These are phyloP conservation scores for Frankliniella fusca DNA, from an alignment of 2,888 invertebrate genomes.

Conservation along the genomic window DNA sequence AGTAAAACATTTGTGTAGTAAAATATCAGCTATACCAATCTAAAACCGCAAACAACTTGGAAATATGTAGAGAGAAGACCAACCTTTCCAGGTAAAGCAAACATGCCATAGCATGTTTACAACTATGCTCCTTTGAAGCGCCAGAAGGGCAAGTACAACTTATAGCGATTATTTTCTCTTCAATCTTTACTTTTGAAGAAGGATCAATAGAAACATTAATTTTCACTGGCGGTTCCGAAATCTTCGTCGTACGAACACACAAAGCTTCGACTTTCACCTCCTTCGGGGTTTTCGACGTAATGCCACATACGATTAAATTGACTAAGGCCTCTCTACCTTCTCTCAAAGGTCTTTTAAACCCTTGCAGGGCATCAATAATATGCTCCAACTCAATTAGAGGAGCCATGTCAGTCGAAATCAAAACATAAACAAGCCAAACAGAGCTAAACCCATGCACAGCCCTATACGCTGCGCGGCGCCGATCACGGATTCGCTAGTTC, in stretches of 20 bases:
- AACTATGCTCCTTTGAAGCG: not conserved
- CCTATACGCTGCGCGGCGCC: too few relatives aligned
- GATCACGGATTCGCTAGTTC: too few relatives aligned
- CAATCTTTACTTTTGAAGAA: not conserved
- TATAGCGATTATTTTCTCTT: not conserved
- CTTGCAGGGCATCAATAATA: too few relatives aligned
- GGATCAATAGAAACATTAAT: not conserved
- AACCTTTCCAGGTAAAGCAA: not conserved
- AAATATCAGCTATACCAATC: not conserved
- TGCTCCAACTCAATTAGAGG: not conserved
- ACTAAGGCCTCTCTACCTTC: not conserved
- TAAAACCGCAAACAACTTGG: not conserved
- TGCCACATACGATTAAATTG: not conserved
- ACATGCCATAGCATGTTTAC: not conserved
- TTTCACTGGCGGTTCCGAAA: not conserved
- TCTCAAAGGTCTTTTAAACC: too few relatives aligned
- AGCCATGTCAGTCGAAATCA: not conserved
- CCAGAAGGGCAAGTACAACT: not conserved
- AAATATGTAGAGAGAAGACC: not conserved
- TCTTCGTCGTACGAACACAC: not conserved
- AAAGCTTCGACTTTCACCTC: not conserved
- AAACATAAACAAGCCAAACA: not conserved
- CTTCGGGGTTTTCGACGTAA: not conserved
- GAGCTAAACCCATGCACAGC: too few relatives aligned
- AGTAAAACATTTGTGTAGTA: not conserved